These are phyloP conservation scores for Halcyon chelicuti DNA, from an alignment of 2,797 vertebrate species.

Conservation along the genomic window DNA sequence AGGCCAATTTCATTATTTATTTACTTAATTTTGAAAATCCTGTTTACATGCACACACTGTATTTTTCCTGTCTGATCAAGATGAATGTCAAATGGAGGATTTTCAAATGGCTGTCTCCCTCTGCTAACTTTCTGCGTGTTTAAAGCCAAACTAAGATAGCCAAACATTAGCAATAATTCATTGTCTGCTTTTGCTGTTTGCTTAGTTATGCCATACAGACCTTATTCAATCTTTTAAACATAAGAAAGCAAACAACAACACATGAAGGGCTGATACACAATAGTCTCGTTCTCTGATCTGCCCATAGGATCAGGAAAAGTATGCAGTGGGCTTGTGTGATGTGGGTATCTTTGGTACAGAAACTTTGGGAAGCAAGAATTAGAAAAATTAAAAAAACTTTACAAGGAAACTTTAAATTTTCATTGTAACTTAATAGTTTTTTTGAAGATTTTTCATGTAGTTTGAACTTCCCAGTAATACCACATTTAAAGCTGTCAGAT, in stretches of 20 bases:
- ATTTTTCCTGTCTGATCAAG: neutral
- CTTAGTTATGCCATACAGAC: neutral
- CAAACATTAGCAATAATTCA: neutral
- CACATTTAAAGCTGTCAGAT: neutral
- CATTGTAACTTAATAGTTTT: neutral
- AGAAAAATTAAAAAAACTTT: neutral
- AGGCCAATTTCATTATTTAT: neutral
- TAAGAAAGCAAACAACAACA: neutral
- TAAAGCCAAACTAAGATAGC: neutral
- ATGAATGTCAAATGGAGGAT: neutral
- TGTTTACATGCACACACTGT: accelerated
- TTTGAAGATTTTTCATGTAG: neutral
- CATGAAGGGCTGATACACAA: neutral
- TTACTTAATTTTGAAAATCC: neutral
- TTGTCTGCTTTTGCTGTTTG: neutral
- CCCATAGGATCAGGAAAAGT: neutral
- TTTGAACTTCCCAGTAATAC: neutral
- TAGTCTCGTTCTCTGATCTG: slow-evolving; percentile 17
- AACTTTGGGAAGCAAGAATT: neutral
- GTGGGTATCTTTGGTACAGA: neutral
- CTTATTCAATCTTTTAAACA: neutral
- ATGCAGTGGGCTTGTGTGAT: neutral
- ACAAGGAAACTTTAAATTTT: neutral
- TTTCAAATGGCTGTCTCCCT: neutral
- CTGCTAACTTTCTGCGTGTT: neutral